Evolutionary conservation across 2,113 vertebrate species (phyloP).

Genomic region (Oceanodroma tethys): DNA sequence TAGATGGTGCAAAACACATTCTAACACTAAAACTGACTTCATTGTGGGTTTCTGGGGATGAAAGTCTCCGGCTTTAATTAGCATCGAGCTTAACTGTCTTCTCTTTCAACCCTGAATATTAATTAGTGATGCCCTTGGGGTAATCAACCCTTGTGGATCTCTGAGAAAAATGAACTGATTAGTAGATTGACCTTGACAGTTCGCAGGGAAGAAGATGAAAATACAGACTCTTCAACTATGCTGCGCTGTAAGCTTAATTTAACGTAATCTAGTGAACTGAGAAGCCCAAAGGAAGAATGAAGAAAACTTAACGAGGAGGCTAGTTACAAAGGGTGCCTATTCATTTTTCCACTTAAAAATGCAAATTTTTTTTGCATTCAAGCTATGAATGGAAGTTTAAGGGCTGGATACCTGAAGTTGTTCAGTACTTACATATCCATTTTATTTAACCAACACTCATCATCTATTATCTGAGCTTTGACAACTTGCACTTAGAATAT

Average conservation of each 20-base stretch:
- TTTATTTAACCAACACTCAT: background rate
- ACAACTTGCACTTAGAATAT: background rate
- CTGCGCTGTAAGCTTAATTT: background rate
- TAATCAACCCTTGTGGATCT: conserved; percentile 42
- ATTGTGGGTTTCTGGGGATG: background rate
- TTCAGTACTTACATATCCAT: background rate
- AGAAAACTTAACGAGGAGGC: background rate
- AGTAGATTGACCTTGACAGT: conserved; percentile 57
- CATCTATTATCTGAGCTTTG: background rate
- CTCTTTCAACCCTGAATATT: conserved; percentile 48
- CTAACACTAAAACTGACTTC: background rate
- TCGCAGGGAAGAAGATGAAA: conserved; percentile 10
- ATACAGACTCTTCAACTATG: conserved; percentile 1
- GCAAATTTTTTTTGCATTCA: background rate
- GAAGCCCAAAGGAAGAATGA: background rate
- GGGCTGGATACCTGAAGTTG: background rate
- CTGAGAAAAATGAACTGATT: conserved; percentile 60
- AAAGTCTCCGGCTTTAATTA: conserved; percentile 46
- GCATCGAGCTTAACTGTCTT: conserved; percentile 33
- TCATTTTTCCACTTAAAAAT: background rate
- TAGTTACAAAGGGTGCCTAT: background rate
- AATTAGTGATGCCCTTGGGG: conserved; percentile 53
- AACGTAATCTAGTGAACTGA: background rate
- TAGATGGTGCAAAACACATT: background rate
- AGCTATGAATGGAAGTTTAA: background rate